phyloP scores from a whole-genome alignment of 1,140 invertebrate species.

The Popillia japonica region DNA sequence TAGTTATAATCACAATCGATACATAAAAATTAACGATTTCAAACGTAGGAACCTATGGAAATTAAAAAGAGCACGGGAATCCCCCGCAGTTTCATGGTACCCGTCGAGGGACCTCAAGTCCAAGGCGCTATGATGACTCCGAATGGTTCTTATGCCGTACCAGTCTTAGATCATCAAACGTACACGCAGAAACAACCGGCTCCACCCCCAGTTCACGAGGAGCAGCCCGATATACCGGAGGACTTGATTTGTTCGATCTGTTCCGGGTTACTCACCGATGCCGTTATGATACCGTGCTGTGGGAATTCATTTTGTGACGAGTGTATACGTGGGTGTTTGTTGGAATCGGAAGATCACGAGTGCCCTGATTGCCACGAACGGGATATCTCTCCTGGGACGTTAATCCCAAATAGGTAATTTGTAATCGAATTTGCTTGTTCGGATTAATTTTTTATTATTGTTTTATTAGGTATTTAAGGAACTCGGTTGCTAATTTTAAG shows the following conservation, averaged over 20 bases:
- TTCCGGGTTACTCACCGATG: slow-evolving; percentile 92
- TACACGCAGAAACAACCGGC: slow-evolving; percentile 62
- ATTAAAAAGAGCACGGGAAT: slow-evolving; percentile 97
- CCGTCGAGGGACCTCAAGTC: slow-evolving; percentile 86
- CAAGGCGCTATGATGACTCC: slow-evolving; percentile 95
- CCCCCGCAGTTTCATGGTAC: slow-evolving; percentile 94
- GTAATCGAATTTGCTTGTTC: neutral
- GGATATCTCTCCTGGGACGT: slow-evolving; percentile 88
- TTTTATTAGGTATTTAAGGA: slow-evolving; percentile 77
- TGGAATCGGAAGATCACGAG: slow-evolving; percentile 93
- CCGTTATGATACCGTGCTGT: slow-evolving; percentile 96
- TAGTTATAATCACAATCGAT: neutral
- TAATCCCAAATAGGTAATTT: slow-evolving; percentile 82
- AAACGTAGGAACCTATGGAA: slow-evolving; percentile 73
- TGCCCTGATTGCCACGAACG: slow-evolving; percentile 94
- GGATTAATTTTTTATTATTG: neutral
- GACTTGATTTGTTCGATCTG: slow-evolving; percentile 93
- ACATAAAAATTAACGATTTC: neutral
- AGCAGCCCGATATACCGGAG: slow-evolving; percentile 84
- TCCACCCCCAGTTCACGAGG: slow-evolving; percentile 70
- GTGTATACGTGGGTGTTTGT: slow-evolving; percentile 88
- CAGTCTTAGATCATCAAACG: slow-evolving; percentile 89
- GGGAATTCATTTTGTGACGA: slow-evolving; percentile 98
- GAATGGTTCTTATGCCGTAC: slow-evolving; percentile 89
- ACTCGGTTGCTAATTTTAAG: slow-evolving; percentile 86